Evolutionary conservation across 2,797 vertebrate species (phyloP), one percentile per base, ranked within the genome.

Genomic region (Hydrocynus forskahlii): DNA sequence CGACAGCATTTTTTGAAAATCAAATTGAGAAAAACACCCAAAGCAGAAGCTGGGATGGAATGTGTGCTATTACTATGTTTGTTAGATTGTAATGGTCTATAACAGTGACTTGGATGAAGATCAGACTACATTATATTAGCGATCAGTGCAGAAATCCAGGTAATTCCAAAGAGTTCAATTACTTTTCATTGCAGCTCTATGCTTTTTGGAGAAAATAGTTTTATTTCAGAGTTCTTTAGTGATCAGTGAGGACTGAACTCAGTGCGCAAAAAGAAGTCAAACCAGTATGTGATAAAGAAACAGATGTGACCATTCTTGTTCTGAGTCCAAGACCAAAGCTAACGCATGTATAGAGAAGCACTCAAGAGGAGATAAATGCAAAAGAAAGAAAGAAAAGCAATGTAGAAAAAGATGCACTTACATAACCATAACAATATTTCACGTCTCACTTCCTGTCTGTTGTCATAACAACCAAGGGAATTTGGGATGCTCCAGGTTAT

Each of bases 401-500:
- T 19, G n/a, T 55, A 76, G 67, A 81, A 76, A 80, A 66, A 29
- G 19, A 78, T 59, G 45, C 57, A 17, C 66, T 67, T 69, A 68
- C 67, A 23, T 74, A 83, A 77, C 35, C 60, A 75, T 38, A 62
- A 79, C 67, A 81, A n/a, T n/a, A n/a, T n/a, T n/a, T n/a, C n/a
- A 89, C 80, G 87, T 86, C 85, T 90, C 89, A 92, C 88, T 85
- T 92, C 84, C 82, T 82, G 89, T 90, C 89, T 91, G 91, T 94
- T 92, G 89, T 92, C 88, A 92, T 92, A 89, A 91, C 92, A 90
- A 93, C 92, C 35, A 79, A 82, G 87, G 23, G 48, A 88, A 78
- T 83, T 57, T 85, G 79, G 85, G 77, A 85, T 79, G 78, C 78
- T 83, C 70, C 60, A 66, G 57, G 67, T 80, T 81, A 76, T 66